Evolutionary conservation across 2,888 invertebrate genomes (phyloP).

Genomic region (Volucella inflata): DNA sequence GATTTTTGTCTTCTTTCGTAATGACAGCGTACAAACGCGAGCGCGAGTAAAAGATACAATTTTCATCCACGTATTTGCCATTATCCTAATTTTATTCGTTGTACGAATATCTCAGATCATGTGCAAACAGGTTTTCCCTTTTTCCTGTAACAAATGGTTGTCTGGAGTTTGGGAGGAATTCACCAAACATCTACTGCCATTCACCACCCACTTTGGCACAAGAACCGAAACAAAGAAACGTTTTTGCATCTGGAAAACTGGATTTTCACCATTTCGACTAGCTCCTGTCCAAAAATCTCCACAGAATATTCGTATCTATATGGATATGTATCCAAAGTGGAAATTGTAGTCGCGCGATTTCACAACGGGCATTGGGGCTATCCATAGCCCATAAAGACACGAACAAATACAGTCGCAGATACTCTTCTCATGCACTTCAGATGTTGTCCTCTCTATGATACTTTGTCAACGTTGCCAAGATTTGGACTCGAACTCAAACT

Average conservation of each 20-base stretch:
- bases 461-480: slow-evolving; percentile 33
- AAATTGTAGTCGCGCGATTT: slow-evolving; percentile 37
- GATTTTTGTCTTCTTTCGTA: slow-evolving; percentile 7
- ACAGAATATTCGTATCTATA: slow-evolving; percentile 39
- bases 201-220: neutral
- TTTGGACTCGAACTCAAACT: no score
- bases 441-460: slow-evolving; percentile 10
- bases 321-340: slow-evolving; percentile 15
- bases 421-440: slow-evolving; percentile 23
- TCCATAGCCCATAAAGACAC: neutral
- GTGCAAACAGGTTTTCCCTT: slow-evolving; percentile 61
- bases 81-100: slow-evolving; percentile 72
- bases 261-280: slow-evolving; percentile 38
- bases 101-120: slow-evolving; percentile 36
- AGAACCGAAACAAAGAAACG: slow-evolving; percentile 34
- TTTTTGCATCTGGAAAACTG: slow-evolving; percentile 64
- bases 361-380: slow-evolving; percentile 41
- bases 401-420: neutral
- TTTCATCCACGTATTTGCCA: slow-evolving; percentile 66
- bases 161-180: neutral
- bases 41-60: slow-evolving; percentile 30
- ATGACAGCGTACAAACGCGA: slow-evolving; percentile 13
- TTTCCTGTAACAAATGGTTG: slow-evolving; percentile 26
- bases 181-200: neutral
- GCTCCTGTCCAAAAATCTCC: slow-evolving; percentile 30